Evolutionary conservation across 2,797 vertebrate species (phyloP).

Genomic region (Otus scops): DNA sequence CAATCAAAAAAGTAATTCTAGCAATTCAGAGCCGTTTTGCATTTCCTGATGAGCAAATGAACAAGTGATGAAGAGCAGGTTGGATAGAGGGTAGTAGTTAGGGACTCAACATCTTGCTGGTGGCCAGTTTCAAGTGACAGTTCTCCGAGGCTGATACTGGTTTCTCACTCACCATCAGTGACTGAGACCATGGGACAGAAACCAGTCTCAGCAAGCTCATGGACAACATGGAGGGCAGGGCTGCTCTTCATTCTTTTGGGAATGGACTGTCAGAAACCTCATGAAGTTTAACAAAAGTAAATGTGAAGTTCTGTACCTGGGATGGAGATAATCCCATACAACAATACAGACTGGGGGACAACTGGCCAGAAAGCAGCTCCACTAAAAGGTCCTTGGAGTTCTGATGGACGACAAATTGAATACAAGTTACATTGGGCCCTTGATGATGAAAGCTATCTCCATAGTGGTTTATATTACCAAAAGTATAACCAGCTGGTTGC

Average conservation of each 20-base stretch:
- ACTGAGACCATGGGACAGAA: neutral
- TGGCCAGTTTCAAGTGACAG: neutral
- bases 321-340: neutral
- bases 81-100: neutral
- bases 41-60: neutral
- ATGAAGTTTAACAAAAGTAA: neutral
- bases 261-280: neutral
- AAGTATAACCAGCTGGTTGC: neutral
- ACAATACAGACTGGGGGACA: neutral
- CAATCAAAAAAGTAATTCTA: neutral
- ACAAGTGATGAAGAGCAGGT: rapidly evolving
- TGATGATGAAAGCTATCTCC: neutral
- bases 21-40: neutral
- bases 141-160: neutral
- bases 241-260: neutral
- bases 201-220: neutral
- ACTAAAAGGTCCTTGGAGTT: neutral
- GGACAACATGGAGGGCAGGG: neutral
- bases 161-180: neutral
- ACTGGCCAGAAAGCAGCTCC: neutral
- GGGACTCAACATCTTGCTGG: neutral
- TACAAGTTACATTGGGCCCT: too few relatives aligned
- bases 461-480: neutral
- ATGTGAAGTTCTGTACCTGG: rapidly evolving
- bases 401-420: neutral